Percentiles rank a stretch among this genome's conserved stretches.
phyloP scores from a whole-genome alignment of 2,797 vertebrate species.

The Dromococcyx pavoninus region DNA sequence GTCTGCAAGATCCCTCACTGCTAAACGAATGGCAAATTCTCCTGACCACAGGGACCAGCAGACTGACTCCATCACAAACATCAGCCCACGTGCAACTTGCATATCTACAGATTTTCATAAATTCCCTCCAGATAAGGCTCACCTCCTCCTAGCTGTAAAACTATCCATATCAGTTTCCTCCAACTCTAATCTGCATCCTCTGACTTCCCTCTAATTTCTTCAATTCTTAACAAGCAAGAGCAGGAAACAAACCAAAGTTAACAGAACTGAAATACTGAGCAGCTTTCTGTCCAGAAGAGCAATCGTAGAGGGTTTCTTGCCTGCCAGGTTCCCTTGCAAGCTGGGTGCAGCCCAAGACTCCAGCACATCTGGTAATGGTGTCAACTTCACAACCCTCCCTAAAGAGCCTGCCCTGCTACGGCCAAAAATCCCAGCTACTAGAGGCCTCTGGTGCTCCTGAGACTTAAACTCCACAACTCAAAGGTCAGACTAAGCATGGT shows the following conservation, averaged over 20 bases:
- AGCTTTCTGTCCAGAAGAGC: not conserved
- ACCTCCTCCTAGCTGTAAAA: not conserved
- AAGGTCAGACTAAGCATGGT: not conserved
- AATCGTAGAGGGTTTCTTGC: not conserved
- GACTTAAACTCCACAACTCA: not conserved
- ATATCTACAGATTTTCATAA: not conserved
- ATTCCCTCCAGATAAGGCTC: not conserved
- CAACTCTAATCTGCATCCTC: not conserved
- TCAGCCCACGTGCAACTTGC: not conserved
- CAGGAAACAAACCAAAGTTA: not conserved
- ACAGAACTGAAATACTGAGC: not conserved
- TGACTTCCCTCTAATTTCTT: not conserved
- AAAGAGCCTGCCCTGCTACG: rapidly evolving
- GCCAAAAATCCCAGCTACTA: not conserved
- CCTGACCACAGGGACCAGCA: not conserved
- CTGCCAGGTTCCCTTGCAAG: not conserved
- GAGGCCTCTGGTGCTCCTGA: not conserved
- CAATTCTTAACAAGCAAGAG: not conserved
- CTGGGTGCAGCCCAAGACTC: not conserved
- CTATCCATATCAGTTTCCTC: not conserved
- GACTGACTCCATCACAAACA: not conserved
- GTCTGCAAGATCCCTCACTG: not conserved
- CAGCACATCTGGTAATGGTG: not conserved
- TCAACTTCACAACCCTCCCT: not conserved
- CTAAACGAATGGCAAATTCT: not conserved